Percentiles rank a stretch among this genome's conserved stretches.
Conservation (phyloP, 2,888 invertebrate genomes). For the Plebejus anna region DNA sequence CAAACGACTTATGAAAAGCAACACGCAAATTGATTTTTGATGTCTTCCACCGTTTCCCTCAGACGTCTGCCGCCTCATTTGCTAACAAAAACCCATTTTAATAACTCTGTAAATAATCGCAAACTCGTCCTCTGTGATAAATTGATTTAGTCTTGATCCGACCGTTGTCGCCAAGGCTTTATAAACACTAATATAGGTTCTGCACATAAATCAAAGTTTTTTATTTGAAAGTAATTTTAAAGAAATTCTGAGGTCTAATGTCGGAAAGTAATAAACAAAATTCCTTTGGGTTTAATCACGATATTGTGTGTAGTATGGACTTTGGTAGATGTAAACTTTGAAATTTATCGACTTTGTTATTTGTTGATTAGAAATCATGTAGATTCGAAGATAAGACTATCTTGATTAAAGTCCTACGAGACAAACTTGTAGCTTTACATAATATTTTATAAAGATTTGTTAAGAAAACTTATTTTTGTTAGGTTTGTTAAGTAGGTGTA, state of each 20-base stretch:
- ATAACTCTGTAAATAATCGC: conserved; percentile 43
- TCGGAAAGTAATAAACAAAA: conserved; percentile 13
- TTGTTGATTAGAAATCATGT: conserved; percentile 34
- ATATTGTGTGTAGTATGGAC: not conserved
- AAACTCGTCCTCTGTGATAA: conserved; percentile 45
- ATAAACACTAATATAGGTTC: conserved; percentile 1
- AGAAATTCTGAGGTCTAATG: not conserved
- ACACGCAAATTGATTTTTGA: conserved; percentile 71
- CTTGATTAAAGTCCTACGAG: not conserved
- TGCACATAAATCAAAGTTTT: not conserved
- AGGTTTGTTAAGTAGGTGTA: too few species aligned
- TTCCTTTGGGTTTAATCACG: conserved; percentile 16
- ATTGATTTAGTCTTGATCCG: conserved; percentile 46
- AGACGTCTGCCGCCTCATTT: conserved; percentile 45
- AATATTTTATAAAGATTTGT: not conserved
- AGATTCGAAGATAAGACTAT: conserved; percentile 29
- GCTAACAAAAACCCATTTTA: conserved; percentile 48
- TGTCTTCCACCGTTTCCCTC: conserved; percentile 55
- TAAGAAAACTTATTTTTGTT: too few species aligned
- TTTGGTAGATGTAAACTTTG: conserved; percentile 9
- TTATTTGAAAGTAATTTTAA: not conserved
- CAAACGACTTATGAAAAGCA: conserved; percentile 45
- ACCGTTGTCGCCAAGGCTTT: conserved; percentile 32
- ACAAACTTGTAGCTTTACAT: not conserved
- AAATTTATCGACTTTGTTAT: conserved; percentile 25